These are phyloP conservation scores for Magallana gigas DNA, from an alignment of 1,140 invertebrate species.

Conservation along the genomic window DNA sequence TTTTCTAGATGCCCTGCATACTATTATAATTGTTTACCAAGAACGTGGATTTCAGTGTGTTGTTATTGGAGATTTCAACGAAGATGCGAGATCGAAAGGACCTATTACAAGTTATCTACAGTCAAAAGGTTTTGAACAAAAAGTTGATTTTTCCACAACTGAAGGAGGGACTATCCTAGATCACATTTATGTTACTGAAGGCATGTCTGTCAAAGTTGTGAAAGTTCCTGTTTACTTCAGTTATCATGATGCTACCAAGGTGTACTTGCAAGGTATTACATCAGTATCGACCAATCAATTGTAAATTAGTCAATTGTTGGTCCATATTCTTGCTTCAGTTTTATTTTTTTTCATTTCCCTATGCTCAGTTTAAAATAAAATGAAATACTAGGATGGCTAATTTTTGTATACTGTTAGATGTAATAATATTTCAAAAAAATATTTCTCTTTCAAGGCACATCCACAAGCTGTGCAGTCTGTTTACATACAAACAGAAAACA, in stretches of 20 bases:
- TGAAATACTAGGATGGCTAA: no score
- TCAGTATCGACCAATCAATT: no score
- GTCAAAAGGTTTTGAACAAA: conserved; percentile 24
- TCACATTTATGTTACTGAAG: conserved; percentile 32
- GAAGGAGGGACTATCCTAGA: conserved; percentile 29
- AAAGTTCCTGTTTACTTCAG: conserved; percentile 33
- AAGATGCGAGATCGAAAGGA: background rate
- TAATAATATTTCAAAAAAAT: no score
- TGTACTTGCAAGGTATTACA: background rate
- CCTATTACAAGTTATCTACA: conserved; percentile 21
- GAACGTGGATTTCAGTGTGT: background rate
- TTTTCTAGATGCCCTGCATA: background rate
- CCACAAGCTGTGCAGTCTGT: no score
- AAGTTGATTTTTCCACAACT: conserved; percentile 29
- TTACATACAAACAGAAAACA: no score
- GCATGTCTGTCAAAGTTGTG: background rate
- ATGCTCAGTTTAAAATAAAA: no score
- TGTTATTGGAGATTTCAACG: conserved; percentile 21
- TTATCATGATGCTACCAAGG: conserved; percentile 39
- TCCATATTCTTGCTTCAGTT: no score
- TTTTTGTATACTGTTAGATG: no score
- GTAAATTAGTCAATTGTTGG: no score
- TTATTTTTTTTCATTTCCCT: no score
- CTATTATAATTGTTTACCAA: background rate
- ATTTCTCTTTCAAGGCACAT: no score